phyloP scores from a whole-genome alignment of 2,797 vertebrate species.

The Spinibarbus caldwelli region DNA sequence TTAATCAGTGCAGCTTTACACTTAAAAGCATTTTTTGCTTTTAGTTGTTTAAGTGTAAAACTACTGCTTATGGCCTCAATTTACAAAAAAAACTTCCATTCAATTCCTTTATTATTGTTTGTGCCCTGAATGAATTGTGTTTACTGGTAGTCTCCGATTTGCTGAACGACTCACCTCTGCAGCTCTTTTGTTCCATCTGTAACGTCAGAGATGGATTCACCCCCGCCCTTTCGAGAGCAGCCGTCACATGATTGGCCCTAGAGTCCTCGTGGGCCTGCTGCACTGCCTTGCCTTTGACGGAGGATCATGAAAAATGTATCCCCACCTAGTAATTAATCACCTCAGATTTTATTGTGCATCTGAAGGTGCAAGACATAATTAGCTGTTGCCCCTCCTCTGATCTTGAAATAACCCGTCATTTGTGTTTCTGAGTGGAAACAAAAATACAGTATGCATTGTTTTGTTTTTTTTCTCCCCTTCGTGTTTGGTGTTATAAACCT shows the following conservation, averaged over 20 bases:
- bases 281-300: neutral
- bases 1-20: conserved; percentile 34
- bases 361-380: neutral
- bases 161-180: conserved; percentile 1
- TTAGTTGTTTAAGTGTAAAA: conserved; percentile 23
- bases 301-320: conserved; percentile 46
- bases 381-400: neutral
- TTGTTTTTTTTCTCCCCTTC: neutral
- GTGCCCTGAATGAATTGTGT: neutral
- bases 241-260: conserved; percentile 9
- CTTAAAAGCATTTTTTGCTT: conserved; percentile 14
- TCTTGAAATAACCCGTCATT: neutral
- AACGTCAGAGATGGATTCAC: conserved; percentile 1
- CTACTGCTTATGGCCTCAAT: neutral
- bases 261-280: conserved; percentile 15
- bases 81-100: neutral
- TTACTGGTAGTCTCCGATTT: conserved; percentile 3
- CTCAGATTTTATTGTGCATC: conserved; percentile 4
- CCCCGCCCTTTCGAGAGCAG: conserved; percentile 19
- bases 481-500: neutral
- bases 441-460: neutral
- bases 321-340: conserved; percentile 17
- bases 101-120: neutral
- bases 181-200: conserved; percentile 42
- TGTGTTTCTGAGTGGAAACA: neutral